Evolutionary conservation across 2,797 vertebrate species (phyloP).

Genomic region (Enoplosus armatus): DNA sequence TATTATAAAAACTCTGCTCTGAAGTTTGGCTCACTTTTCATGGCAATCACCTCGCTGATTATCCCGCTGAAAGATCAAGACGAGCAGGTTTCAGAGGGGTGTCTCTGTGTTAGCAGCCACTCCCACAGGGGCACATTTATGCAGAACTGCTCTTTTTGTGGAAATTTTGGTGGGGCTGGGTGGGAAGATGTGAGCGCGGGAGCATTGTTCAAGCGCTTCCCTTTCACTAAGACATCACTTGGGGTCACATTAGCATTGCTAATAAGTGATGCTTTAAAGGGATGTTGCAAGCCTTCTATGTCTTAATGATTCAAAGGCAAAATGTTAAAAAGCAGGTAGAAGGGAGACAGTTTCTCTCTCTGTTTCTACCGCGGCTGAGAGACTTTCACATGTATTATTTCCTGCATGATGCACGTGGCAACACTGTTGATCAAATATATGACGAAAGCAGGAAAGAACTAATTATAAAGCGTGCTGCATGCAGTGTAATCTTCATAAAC

Average conservation of each 20-base stretch:
- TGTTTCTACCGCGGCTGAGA: background rate
- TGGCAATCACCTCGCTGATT: constrained; percentile 69
- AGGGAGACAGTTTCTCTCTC: constrained; percentile 1
- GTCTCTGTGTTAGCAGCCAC: constrained; percentile 55
- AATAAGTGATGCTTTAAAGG: constrained; percentile 47
- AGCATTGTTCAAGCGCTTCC: constrained; percentile 56
- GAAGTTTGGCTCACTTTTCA: constrained; percentile 61
- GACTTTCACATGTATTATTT: background rate
- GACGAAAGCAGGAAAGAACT: background rate
- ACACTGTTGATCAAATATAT: background rate
- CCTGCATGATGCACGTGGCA: background rate
- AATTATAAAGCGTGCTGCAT: constrained; percentile 11
- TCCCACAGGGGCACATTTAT: constrained; percentile 61
- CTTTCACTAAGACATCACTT: constrained; percentile 54
- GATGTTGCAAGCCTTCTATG: constrained; percentile 24
- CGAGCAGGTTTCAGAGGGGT: constrained; percentile 51
- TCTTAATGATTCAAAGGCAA: constrained; percentile 46
- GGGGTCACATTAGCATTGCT: constrained; percentile 69
- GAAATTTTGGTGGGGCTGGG: constrained; percentile 53
- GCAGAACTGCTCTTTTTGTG: constrained; percentile 62
- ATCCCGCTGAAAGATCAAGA: constrained; percentile 75
- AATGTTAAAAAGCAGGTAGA: constrained; percentile 27
- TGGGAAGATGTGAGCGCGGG: constrained; percentile 63
- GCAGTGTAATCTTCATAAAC: constrained; percentile 20
- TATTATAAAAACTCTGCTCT: constrained; percentile 22